Conservation (phyloP, 2,113 vertebrate species). For the Bufo gargarizans region DNA sequence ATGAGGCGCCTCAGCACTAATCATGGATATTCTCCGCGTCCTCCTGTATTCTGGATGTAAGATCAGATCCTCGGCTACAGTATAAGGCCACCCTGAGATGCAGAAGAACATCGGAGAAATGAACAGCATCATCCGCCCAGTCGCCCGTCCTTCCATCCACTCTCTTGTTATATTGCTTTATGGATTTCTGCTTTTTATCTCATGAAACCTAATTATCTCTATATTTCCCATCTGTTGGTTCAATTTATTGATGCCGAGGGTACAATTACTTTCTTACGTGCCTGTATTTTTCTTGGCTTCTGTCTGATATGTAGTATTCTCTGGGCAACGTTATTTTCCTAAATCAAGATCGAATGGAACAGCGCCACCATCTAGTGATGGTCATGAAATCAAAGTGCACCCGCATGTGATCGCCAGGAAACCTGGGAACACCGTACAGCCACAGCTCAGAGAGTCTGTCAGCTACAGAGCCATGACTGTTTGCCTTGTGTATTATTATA, state of each 20-base stretch:
- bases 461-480: too few relatives aligned
- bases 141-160: background rate
- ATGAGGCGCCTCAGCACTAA: background rate
- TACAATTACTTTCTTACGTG: background rate
- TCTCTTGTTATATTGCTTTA: background rate
- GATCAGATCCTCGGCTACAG: too few relatives aligned
- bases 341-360: background rate
- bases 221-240: conserved; percentile 7
- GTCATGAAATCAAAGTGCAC: too few relatives aligned
- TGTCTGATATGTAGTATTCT: background rate
- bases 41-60: background rate
- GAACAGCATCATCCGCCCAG: background rate
- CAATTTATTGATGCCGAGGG: background rate
- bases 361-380: background rate
- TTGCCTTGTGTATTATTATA: too few relatives aligned
- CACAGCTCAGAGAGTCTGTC: too few relatives aligned
- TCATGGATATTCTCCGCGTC: background rate
- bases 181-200: background rate
- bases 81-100: background rate
- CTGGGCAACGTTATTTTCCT: background rate
- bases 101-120: background rate
- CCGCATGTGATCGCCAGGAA: too few relatives aligned
- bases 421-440: too few relatives aligned
- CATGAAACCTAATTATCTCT: conserved; percentile 10
- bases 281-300: background rate